Conservation (phyloP, 2,797 vertebrate genomes). For the Ibycter americanus region DNA sequence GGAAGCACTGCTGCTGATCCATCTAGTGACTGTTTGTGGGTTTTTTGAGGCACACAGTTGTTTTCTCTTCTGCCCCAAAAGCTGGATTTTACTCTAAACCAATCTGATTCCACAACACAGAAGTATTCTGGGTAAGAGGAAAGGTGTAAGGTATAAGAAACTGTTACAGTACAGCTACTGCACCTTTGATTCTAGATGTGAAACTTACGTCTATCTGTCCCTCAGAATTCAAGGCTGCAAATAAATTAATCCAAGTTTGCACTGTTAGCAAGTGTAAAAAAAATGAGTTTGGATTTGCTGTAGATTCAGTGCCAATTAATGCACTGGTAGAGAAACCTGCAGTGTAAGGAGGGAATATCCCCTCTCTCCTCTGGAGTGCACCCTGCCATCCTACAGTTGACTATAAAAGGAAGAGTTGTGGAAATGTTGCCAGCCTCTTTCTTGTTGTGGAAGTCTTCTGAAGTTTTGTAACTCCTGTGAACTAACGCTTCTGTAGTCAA, state of each 20-base stretch:
- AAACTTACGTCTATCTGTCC: background rate
- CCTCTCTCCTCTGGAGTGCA: background rate
- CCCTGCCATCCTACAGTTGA: background rate
- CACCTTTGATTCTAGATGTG: background rate
- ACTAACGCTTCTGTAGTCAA: background rate
- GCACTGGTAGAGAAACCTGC: background rate
- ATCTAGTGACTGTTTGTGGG: too few relatives aligned
- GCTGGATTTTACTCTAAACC: background rate
- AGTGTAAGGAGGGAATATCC: background rate
- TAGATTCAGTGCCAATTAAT: background rate
- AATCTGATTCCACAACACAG: background rate
- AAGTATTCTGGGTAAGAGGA: background rate
- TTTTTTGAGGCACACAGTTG: background rate
- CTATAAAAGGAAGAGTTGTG: background rate
- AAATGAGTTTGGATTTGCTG: background rate
- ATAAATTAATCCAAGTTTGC: background rate
- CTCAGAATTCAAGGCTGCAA: background rate
- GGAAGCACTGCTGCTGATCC: background rate
- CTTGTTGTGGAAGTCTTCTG: background rate
- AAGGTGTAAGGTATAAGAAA: background rate
- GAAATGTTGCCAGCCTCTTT: background rate
- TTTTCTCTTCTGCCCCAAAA: background rate
- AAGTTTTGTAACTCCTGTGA: background rate
- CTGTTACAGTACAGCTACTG: background rate
- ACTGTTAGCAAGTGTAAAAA: background rate